Base-by-base conservation (phyloP, 1,140 invertebrate species). In the Dreissena polymorpha region DNA sequence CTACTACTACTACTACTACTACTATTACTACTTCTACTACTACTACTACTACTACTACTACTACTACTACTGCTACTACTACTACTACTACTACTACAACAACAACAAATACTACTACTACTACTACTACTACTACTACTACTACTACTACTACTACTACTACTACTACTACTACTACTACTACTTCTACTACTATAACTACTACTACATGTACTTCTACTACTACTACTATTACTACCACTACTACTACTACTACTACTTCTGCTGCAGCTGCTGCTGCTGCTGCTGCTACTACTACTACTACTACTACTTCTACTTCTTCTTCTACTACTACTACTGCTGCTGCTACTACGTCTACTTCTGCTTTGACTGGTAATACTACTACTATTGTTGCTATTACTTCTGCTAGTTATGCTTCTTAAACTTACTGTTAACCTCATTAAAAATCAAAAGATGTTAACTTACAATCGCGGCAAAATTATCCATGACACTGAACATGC, bases 21-120 rank as follows among this genome's bases (percentile, higher is more conserved):
- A 55, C 53, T 55, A 55, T 18, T 55, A 55, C 53, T 55, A 55
- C 53, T 55, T 12, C 53, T 55, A 55, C 53, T 55, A 55, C 53
- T 55, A 55, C 53, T 55, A 55, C 53, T 55, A 55, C 53, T 55
- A 55, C 53, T 55, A 55, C 53, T 55, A 55, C 53, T 55, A 55
- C 53, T 55, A 55, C 53, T 55, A 55, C 53, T 55, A 55, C 53
- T 55, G 18, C 53, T 55, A 55, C 53, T 55, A 55, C 53, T 55
- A 55, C 53, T 55, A 55, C 53, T 55, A 55, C 53, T 55, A 55
- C 53, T 55, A 55, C 53, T 55, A 55, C 53, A 12, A 55, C 53
- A 12, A 55, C 53, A 12, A 55, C 53, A 12, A 55, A 12, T 55
- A 55, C 53, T 18, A 55, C 53, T 55, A 55, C 53, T 18, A 55